phyloP scores from a whole-genome alignment of 2,888 invertebrate genomes.

The Stenurella melanura region DNA sequence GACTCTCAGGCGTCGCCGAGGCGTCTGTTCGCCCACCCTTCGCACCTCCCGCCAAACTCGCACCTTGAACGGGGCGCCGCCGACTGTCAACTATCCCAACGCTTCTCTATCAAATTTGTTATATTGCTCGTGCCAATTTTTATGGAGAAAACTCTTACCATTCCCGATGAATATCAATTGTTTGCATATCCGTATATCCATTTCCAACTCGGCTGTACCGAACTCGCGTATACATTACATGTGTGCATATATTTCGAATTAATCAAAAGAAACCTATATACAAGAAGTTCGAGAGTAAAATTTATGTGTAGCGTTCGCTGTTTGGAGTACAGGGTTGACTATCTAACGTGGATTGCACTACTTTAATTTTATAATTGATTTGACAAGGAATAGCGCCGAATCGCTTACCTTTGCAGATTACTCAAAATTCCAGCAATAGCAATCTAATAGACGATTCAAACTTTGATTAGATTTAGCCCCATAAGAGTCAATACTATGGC shows the following conservation, averaged over 20 bases:
- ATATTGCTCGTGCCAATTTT: constrained; percentile 34
- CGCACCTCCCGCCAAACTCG: constrained; percentile 57
- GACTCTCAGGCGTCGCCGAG: constrained; percentile 72
- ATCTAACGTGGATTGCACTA: too few species aligned
- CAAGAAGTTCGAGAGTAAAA: constrained; percentile 6
- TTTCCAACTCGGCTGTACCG: constrained; percentile 20
- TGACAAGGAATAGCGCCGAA: too few species aligned
- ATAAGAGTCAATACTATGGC: too few species aligned
- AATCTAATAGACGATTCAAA: too few species aligned
- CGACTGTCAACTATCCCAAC: constrained; percentile 62
- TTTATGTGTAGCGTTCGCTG: background rate
- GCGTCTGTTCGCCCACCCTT: constrained; percentile 65
- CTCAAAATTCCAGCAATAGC: too few species aligned
- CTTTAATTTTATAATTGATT: too few species aligned
- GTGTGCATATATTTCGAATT: constrained; percentile 18
- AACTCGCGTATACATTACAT: constrained; percentile 3
- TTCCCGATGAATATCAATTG: constrained; percentile 35
- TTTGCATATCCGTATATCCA: constrained; percentile 16
- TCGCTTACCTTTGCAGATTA: too few species aligned
- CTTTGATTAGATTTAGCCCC: too few species aligned
- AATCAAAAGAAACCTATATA: constrained; percentile 14
- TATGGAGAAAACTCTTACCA: constrained; percentile 17
- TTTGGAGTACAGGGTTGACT: background rate
- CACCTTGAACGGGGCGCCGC: constrained; percentile 60
- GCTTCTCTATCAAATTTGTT: constrained; percentile 57